Base-by-base conservation (phyloP, 2,797 vertebrate species). In the Sebastes trivittatus region DNA sequence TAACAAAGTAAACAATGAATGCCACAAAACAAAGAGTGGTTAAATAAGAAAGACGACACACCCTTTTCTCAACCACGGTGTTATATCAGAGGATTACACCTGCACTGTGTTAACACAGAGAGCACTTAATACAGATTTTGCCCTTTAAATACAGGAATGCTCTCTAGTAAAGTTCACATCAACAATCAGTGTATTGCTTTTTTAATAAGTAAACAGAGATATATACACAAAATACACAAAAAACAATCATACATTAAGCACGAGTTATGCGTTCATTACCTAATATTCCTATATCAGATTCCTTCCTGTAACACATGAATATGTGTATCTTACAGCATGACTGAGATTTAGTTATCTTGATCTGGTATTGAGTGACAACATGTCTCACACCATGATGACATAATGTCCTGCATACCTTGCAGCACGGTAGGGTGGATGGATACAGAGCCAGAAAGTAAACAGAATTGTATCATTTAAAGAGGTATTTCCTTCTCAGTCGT, bases 121-220 rank as follows among this genome's bases (percentile, higher is more conserved):
- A 70, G 32, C 23, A 29, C 78, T 80, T 23, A 54, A 42, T 4
- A 34, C 18, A 75, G 6, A 64, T 68, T 22, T 22, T 61, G 10
- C 13, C 18, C 9, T 76, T 66, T 59, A 30, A 72, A 65, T 16
- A 70, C 25, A 75, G 38, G 49, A 67, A 69, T 42, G 3, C 18
- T 61, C 14, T 69, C 64, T 6, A 55, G 22, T 72, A 20, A 75
- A 54, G 14, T 3, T 32, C 46, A 78, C 5, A 1, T 60, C 56
- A 69, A 29, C 20, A 77, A 49, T 62, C 11, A 34, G 11, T 42
- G 9, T 61, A n/a, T 69, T 80, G 20, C 1, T 29, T 59, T 52
- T 77, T 82, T 81, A 75, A 78, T 75, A 42, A 10, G 60, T 62
- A 87, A 80, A 87, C 32, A 78, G 5, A 82, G 10, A 75, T 63